A percentile compares a stretch with the other conserved stretches of the same genome.
Conservation (phyloP, 2,113 vertebrate genomes). For the Gambusia affinis region DNA sequence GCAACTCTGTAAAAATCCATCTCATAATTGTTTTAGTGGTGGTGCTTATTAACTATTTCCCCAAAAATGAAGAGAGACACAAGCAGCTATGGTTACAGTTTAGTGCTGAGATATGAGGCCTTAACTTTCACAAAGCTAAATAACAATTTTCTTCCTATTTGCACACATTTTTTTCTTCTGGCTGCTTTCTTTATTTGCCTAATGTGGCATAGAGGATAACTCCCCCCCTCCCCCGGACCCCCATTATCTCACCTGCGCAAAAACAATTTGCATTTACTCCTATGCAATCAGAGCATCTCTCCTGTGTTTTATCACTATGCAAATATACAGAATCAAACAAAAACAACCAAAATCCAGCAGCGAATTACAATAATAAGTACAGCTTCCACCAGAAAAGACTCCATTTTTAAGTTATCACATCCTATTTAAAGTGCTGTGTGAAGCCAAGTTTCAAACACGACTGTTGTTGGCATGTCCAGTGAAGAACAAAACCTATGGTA, state of each 20-base stretch:
- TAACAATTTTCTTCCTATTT: slow-evolving; percentile 11
- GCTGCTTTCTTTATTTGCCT: slow-evolving; percentile 28
- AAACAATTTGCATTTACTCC: slow-evolving; percentile 37
- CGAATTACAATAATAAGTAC: slow-evolving; percentile 2
- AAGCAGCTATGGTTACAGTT: slow-evolving; percentile 15
- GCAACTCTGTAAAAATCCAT: slow-evolving; percentile 10
- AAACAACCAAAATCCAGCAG: slow-evolving; percentile 5
- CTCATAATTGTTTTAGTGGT: background rate
- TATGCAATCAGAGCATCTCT: slow-evolving; percentile 10
- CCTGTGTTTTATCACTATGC: slow-evolving; percentile 22
- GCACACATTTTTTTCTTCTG: slow-evolving; percentile 2
- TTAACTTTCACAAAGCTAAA: slow-evolving; percentile 12
- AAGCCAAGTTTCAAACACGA: background rate
- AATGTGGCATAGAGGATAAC: slow-evolving; percentile 12
- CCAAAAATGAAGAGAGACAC: slow-evolving; percentile 39
- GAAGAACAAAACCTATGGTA: background rate
- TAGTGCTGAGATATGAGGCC: slow-evolving; percentile 17
- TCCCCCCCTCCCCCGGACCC: background rate
- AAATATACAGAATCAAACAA: slow-evolving; percentile 28
- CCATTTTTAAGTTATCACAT: background rate
- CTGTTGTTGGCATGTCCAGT: background rate
- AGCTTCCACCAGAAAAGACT: slow-evolving; percentile 5
- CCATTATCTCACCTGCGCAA: slow-evolving; percentile 30
- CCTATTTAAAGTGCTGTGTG: background rate
- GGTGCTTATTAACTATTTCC: slow-evolving; percentile 29